phyloP scores from a whole-genome alignment of 2,797 vertebrate genomes.

The Knipowitschia caucasica region DNA sequence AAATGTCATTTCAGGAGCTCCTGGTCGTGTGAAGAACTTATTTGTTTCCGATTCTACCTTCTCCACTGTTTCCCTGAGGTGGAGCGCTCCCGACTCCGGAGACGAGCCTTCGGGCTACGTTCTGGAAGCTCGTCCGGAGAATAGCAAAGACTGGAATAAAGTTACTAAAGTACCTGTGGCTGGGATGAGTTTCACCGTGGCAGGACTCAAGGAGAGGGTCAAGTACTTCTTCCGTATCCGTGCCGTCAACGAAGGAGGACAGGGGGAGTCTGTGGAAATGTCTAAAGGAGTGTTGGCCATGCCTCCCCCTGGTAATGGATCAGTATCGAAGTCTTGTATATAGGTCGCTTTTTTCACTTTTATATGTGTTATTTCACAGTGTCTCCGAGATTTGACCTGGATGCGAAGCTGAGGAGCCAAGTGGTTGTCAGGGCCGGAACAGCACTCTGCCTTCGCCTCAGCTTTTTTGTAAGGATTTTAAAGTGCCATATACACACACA shows the following conservation, averaged over 20 bases:
- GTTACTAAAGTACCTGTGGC: constrained; percentile 63
- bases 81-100: constrained; percentile 54
- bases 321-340: background rate
- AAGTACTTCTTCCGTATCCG: constrained; percentile 67
- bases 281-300: constrained; percentile 55
- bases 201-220: constrained; percentile 65
- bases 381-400: constrained; percentile 63
- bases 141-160: constrained; percentile 69
- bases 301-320: constrained; percentile 66
- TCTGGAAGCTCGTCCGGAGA: constrained; percentile 59
- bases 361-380: constrained; percentile 23
- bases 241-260: constrained; percentile 66
- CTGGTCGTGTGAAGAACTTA: constrained; percentile 63
- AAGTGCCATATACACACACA: background rate
- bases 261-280: constrained; percentile 59
- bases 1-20: constrained; percentile 52
- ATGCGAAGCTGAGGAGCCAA: constrained; percentile 69
- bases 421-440: constrained; percentile 68
- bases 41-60: constrained; percentile 63
- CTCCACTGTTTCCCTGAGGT: constrained; percentile 68
- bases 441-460: constrained; percentile 60
- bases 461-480: constrained; percentile 63
- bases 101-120: constrained; percentile 63
- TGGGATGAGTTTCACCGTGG: constrained; percentile 55
- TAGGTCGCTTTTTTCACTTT: background rate